These are phyloP conservation scores for Coturnix japonica DNA, from an alignment of 2,113 vertebrate genomes.

Conservation along the genomic window DNA sequence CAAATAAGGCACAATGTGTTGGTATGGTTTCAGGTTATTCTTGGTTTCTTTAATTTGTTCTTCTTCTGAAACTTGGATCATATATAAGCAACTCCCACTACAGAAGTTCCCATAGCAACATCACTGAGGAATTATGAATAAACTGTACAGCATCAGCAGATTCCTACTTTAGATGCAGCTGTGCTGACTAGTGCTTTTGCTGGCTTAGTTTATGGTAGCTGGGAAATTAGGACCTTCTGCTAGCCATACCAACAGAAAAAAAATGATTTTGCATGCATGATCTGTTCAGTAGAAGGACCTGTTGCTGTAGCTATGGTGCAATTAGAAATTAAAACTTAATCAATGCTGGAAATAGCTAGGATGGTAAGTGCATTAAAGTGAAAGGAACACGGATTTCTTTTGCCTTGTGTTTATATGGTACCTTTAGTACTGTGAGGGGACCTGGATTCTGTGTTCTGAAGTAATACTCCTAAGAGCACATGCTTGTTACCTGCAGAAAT, in stretches of 20 bases:
- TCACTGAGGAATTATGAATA: background rate
- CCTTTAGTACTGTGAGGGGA: background rate
- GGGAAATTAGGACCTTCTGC: background rate
- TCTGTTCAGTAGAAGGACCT: background rate
- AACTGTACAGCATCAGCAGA: background rate
- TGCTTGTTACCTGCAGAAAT: background rate
- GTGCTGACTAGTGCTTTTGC: background rate
- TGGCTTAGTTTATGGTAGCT: background rate
- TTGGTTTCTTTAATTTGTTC: background rate
- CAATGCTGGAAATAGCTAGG: background rate
- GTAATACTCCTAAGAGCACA: background rate
- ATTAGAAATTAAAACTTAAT: background rate
- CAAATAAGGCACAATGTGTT: background rate
- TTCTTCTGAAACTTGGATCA: constrained; percentile 1
- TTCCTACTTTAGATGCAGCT: background rate
- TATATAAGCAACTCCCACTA: background rate
- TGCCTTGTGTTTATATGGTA: background rate
- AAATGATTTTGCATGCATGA: rapidly evolving
- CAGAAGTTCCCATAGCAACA: background rate
- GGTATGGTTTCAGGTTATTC: background rate
- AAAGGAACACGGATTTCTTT: background rate
- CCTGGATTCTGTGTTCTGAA: background rate
- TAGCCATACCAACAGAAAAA: background rate
- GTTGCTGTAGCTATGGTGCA: background rate
- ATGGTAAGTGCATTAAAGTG: background rate